Percentiles rank a stretch among this genome's conserved stretches.
These are phyloP conservation scores for Oligia fasciuncula DNA, from an alignment of 2,888 invertebrate genomes.

Conservation along the genomic window DNA sequence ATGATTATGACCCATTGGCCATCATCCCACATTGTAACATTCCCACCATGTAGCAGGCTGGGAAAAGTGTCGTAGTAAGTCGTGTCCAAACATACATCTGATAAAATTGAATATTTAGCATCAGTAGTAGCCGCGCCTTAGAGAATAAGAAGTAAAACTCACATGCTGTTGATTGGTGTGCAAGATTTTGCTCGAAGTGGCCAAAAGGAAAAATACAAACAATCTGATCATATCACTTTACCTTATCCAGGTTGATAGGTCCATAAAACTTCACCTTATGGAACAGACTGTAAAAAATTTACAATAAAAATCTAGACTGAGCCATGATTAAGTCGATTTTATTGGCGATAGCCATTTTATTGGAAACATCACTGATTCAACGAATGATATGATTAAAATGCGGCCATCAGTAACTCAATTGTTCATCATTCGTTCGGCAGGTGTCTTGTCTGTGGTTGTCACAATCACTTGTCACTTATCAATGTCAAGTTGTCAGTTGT, in stretches of 20 bases:
- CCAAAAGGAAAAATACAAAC: slow-evolving; percentile 13
- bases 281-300: background rate
- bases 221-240: background rate
- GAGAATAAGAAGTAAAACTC: background rate
- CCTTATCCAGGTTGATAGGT: background rate
- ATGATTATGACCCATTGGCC: too few species aligned
- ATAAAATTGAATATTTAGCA: background rate
- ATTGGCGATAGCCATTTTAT: background rate
- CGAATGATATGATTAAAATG: background rate
- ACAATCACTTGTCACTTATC: background rate
- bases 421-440: slow-evolving; percentile 7
- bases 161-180: background rate
- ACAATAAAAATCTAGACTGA: background rate
- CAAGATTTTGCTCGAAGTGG: background rate
- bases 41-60: background rate
- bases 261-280: background rate
- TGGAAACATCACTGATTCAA: slow-evolving; percentile 22
- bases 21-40: background rate
- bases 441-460: slow-evolving; percentile 15
- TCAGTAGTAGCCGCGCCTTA: too few species aligned
- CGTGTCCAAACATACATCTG: background rate
- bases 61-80: too few species aligned
- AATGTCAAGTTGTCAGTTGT: slow-evolving; percentile 17
- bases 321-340: background rate
- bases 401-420: background rate